Conservation (phyloP, 2,888 invertebrate species). For the Neria commutata region DNA sequence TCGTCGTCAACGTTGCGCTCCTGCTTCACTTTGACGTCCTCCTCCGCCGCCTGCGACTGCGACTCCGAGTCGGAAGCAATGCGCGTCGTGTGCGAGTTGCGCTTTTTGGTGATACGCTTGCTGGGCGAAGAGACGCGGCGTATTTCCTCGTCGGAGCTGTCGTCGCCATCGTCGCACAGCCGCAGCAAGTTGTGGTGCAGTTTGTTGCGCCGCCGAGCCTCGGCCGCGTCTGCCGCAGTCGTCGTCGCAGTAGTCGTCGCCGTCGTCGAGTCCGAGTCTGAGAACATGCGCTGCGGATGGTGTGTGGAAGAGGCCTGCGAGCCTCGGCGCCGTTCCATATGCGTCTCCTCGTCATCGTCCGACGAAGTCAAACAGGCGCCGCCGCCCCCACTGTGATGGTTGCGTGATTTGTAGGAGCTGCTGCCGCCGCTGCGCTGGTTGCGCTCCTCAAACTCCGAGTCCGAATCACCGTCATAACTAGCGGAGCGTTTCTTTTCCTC, state of each 20-base stretch:
- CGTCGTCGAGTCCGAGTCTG: constrained; percentile 64
- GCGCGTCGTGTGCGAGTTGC: constrained; percentile 71
- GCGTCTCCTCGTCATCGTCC: constrained; percentile 62
- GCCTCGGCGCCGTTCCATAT: constrained; percentile 32
- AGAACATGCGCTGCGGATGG: constrained; percentile 49
- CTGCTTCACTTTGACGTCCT: constrained; percentile 35
- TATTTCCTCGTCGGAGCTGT: constrained; percentile 54
- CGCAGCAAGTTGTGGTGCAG: constrained; percentile 64
- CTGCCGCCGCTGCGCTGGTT: constrained; percentile 49
- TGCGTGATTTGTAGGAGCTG: constrained; percentile 44
- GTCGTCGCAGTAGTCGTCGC: too few relatives aligned
- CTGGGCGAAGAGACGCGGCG: constrained; percentile 58
- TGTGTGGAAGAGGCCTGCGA: constrained; percentile 32
- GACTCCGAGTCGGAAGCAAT: constrained; percentile 75
- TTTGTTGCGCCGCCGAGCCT: constrained; percentile 39
- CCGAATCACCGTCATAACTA: constrained; percentile 88
- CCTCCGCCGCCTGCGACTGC: constrained; percentile 46
- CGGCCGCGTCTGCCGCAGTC: constrained; percentile 23
- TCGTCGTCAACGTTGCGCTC: constrained; percentile 26
- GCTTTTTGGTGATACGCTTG: constrained; percentile 67
- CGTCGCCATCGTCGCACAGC: constrained; percentile 62
- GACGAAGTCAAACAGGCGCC: constrained; percentile 53
- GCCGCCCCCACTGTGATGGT: constrained; percentile 27
- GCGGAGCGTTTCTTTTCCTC: constrained; percentile 88
- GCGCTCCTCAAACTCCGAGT: constrained; percentile 66